Evolutionary conservation across 2,113 vertebrate species (phyloP).

Genomic region (Antechinus flavipes): DNA sequence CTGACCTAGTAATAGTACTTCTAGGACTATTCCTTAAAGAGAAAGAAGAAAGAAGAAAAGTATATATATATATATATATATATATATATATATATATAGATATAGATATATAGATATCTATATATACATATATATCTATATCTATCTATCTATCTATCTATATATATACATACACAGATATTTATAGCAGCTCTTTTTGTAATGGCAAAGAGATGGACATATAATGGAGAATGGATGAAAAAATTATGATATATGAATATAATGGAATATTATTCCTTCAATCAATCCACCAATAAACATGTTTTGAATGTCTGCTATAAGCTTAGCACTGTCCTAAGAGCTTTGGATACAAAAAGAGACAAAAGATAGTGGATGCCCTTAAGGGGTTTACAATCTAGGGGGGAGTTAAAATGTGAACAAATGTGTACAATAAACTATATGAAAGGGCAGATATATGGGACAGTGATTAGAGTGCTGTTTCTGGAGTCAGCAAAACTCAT

Average conservation of each 20-base stretch:
- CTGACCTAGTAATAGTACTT: not conserved
- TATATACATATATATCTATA: too few species aligned
- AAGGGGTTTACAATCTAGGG: not conserved
- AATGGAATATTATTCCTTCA: not conserved
- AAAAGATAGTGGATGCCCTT: not conserved
- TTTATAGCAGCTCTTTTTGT: not conserved
- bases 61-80: not conserved
- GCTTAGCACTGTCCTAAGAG: not conserved
- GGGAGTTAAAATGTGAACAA: not conserved
- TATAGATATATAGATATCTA: too few species aligned
- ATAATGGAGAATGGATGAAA: not conserved
- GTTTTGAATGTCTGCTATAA: not conserved
- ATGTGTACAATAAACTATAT: not conserved
- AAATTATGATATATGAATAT: not conserved
- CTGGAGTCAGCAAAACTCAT: too few species aligned
- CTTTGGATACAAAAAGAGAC: not conserved
- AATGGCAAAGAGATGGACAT: not conserved
- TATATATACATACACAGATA: not conserved
- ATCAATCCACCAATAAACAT: not conserved
- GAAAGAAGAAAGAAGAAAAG: not conserved
- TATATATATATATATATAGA: not conserved
- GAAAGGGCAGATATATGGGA: too few species aligned
- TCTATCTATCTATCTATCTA: too few species aligned
- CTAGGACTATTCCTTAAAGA: not conserved
- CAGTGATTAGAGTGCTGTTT: too few species aligned